Conservation (phyloP, 2,113 vertebrate species). For the Sapayoa aenigma region DNA sequence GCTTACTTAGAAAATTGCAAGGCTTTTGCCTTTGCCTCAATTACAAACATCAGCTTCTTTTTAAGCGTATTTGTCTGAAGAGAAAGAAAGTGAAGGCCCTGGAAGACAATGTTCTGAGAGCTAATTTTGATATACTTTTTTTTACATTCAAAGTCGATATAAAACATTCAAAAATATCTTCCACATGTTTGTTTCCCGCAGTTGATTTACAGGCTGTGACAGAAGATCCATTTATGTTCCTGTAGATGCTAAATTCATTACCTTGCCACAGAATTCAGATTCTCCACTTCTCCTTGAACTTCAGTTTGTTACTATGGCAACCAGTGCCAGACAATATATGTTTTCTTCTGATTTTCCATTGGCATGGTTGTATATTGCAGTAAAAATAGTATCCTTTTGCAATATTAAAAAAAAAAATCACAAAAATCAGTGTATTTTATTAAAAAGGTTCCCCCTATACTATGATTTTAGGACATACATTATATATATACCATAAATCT, state of each 20-base stretch:
- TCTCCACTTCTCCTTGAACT: constrained; percentile 73
- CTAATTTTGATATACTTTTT: constrained; percentile 42
- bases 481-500: not conserved
- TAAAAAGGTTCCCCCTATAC: not conserved
- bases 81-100: not conserved
- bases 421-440: not conserved
- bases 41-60: not conserved
- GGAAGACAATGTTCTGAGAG: constrained; percentile 3
- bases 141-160: constrained; percentile 45
- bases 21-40: not conserved
- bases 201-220: constrained; percentile 73
- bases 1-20: not conserved
- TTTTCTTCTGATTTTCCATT: constrained; percentile 51
- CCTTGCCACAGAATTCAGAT: constrained; percentile 73
- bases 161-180: constrained; percentile 64
- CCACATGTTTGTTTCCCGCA: constrained; percentile 59
- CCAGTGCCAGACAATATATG: constrained; percentile 57
- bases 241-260: constrained; percentile 81
- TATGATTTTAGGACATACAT: not conserved
- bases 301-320: constrained; percentile 74
- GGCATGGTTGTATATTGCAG: constrained; percentile 43
- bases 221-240: constrained; percentile 79
- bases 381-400: constrained; percentile 43
- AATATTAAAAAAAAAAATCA: not conserved
- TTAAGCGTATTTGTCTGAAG: not conserved